Conservation (phyloP, 2,888 invertebrate genomes). For the Apamea monoglypha region DNA sequence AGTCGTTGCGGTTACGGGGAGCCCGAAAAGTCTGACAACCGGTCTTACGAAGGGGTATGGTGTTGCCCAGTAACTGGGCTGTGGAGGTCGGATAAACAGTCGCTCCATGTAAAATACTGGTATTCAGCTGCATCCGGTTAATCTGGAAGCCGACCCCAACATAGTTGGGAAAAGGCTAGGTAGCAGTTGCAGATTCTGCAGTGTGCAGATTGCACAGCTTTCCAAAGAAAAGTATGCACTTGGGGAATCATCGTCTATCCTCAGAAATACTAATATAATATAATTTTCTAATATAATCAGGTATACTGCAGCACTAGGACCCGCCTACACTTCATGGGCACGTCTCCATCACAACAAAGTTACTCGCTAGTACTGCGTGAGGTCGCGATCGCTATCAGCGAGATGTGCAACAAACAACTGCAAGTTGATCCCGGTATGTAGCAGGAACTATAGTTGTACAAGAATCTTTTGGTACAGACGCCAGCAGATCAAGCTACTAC, state of each 20-base stretch:
- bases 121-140: background rate
- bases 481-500: too few species aligned
- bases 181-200: too few species aligned
- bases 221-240: background rate
- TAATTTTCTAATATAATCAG: conserved; percentile 65
- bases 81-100: background rate
- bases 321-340: conserved; percentile 75
- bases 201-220: background rate
- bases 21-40: background rate
- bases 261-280: background rate
- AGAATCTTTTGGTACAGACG: too few species aligned
- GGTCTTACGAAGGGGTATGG: background rate
- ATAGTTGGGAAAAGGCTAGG: too few species aligned
- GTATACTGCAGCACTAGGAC: conserved; percentile 75
- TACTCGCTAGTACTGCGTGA: conserved; percentile 70
- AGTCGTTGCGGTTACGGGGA: background rate
- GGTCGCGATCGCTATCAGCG: conserved; percentile 73
- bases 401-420: conserved; percentile 77
- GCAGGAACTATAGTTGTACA: background rate
- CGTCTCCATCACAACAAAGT: conserved; percentile 60
- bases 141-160: background rate
- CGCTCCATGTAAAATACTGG: background rate
- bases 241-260: background rate
- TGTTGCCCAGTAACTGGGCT: background rate
- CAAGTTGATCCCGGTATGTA: conserved; percentile 81